Conservation (phyloP, 1,140 invertebrate genomes). For the Eriosoma lanigerum region DNA sequence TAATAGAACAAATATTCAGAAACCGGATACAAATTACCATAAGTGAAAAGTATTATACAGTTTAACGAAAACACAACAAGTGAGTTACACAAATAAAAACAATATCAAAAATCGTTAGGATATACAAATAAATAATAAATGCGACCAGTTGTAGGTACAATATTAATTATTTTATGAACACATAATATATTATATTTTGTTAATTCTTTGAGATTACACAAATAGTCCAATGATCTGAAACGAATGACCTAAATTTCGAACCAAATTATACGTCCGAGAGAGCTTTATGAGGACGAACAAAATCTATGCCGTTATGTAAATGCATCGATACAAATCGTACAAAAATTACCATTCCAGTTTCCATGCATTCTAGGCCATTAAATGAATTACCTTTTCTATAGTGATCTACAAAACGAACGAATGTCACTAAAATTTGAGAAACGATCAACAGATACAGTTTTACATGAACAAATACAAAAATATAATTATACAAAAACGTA, state of each 20-base stretch:
- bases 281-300: slow-evolving; percentile 4
- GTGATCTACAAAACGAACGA: not conserved
- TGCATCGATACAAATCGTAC: not conserved
- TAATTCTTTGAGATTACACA: slow-evolving; percentile 2
- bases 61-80: too few species aligned
- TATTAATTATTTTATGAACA: too few species aligned
- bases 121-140: too few species aligned
- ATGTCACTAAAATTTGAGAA: not conserved
- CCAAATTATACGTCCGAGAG: not conserved
- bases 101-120: too few species aligned
- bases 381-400: not conserved
- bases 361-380: slow-evolving; percentile 5
- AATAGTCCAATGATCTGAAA: slow-evolving; percentile 2
- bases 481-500: too few species aligned
- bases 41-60: too few species aligned
- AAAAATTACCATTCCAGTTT: slow-evolving; percentile 17
- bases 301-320: not conserved
- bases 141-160: too few species aligned
- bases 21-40: too few species aligned
- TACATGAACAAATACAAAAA: not conserved
- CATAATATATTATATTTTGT: too few species aligned
- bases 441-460: not conserved
- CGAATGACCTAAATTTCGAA: slow-evolving; percentile 23
- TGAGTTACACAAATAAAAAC: too few species aligned
- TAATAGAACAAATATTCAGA: too few species aligned